A percentile compares a stretch with the other conserved stretches of the same genome.
These are phyloP conservation scores for Prionailurus bengalensis DNA, from an alignment of 2,113 vertebrate genomes.

Conservation along the genomic window DNA sequence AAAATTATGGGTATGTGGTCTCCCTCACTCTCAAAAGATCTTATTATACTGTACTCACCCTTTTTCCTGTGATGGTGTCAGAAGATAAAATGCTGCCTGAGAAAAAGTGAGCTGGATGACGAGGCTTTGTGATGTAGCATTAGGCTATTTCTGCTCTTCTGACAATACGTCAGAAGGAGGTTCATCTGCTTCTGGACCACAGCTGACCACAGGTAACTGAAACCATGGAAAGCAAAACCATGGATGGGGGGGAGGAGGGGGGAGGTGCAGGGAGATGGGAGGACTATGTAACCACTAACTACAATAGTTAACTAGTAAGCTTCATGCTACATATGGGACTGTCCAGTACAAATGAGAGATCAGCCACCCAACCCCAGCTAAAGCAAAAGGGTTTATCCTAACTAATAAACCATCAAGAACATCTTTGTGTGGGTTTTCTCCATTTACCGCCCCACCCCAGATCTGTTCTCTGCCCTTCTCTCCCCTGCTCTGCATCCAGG, in stretches of 20 bases:
- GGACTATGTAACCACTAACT: background rate
- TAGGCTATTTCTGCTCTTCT: background rate
- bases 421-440: background rate
- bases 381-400: background rate
- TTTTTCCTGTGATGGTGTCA: background rate
- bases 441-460: background rate
- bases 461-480: background rate
- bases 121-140: background rate
- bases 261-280: too few relatives aligned
- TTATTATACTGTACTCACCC: background rate
- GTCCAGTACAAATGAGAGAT: background rate
- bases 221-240: background rate
- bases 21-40: background rate
- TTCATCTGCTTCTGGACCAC: background rate
- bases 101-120: background rate
- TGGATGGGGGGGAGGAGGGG: background rate
- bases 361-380: background rate
- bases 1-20: background rate
- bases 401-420: background rate
- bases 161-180: background rate
- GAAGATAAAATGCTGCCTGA: background rate
- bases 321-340: background rate
- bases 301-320: background rate
- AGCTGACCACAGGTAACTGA: background rate
- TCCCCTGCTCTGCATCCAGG: background rate